Percentiles rank a stretch among this genome's conserved stretches.
These are phyloP conservation scores for Alectura lathami DNA, from an alignment of 2,113 vertebrate species.

Conservation along the genomic window DNA sequence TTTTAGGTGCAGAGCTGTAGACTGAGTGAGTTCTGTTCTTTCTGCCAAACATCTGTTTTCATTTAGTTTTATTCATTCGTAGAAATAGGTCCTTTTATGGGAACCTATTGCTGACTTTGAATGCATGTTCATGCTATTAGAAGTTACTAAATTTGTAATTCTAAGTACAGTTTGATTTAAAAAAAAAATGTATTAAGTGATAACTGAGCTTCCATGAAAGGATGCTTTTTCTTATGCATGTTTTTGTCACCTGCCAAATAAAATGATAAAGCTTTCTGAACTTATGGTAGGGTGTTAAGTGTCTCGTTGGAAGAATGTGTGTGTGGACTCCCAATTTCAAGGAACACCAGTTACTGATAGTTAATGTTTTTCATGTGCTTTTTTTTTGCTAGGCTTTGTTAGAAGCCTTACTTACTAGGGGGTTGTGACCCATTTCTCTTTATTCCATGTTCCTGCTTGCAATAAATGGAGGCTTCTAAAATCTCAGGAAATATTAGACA, in stretches of 20 bases:
- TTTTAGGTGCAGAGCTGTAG: not conserved
- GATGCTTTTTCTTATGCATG: not conserved
- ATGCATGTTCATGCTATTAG: not conserved
- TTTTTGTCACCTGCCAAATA: not conserved
- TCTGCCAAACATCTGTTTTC: not conserved
- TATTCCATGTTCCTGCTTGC: not conserved
- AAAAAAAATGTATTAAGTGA: not conserved
- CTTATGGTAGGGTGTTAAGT: accelerated
- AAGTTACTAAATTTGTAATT: not conserved
- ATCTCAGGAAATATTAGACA: not conserved
- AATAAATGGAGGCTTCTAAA: not conserved
- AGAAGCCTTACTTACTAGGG: accelerated
- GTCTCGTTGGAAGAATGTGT: not conserved
- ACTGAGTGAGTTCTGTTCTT: not conserved
- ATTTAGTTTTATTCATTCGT: not conserved
- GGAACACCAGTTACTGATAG: not conserved
- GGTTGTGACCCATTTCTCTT: not conserved
- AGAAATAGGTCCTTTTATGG: not conserved
- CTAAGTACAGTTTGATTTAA: not conserved
- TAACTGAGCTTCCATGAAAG: not conserved
- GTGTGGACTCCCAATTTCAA: not conserved
- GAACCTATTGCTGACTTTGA: not conserved
- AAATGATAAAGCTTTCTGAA: not conserved
- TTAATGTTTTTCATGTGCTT: not conserved
- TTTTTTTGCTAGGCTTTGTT: not conserved